Evolutionary conservation across 2,888 invertebrate genomes (phyloP).

Genomic region (Electrophaes corylata): DNA sequence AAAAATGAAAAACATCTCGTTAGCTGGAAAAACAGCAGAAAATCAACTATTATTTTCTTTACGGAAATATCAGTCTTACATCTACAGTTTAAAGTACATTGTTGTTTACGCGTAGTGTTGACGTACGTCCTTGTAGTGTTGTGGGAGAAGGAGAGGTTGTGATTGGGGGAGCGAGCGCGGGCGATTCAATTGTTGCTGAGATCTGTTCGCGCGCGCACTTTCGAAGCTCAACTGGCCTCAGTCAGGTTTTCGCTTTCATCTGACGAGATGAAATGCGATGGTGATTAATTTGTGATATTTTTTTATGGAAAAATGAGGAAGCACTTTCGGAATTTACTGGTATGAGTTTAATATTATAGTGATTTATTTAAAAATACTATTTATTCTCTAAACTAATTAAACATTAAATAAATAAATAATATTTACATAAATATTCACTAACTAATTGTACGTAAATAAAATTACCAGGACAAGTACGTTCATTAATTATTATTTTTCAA

Average conservation of each 20-base stretch:
- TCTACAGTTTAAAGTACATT: constrained; percentile 44
- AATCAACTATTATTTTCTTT: not conserved
- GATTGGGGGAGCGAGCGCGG: constrained; percentile 69
- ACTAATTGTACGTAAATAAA: too few species aligned
- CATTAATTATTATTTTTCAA: too few species aligned
- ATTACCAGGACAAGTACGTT: too few species aligned
- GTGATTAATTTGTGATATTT: constrained; percentile 48
- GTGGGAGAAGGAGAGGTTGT: constrained; percentile 59
- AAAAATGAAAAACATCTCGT: constrained; percentile 14
- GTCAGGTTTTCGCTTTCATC: constrained; percentile 71
- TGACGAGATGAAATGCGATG: constrained; percentile 63
- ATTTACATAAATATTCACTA: too few species aligned
- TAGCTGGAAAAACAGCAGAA: constrained; percentile 25
- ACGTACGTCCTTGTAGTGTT: constrained; percentile 67
- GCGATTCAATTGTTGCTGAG: constrained; percentile 72
- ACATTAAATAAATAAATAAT: too few species aligned
- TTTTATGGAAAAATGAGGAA: constrained; percentile 31
- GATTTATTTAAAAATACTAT: not conserved
- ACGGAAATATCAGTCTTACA: constrained; percentile 7
- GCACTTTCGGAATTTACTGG: constrained; percentile 28
- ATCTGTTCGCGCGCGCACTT: constrained; percentile 72
- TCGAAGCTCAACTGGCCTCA: constrained; percentile 62
- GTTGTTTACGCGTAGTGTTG: constrained; percentile 46
- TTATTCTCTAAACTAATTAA: not conserved
- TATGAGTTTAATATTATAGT: constrained; percentile 23